These are phyloP conservation scores for Lates japonicus DNA, from an alignment of 2,797 vertebrate genomes.

Conservation along the genomic window DNA sequence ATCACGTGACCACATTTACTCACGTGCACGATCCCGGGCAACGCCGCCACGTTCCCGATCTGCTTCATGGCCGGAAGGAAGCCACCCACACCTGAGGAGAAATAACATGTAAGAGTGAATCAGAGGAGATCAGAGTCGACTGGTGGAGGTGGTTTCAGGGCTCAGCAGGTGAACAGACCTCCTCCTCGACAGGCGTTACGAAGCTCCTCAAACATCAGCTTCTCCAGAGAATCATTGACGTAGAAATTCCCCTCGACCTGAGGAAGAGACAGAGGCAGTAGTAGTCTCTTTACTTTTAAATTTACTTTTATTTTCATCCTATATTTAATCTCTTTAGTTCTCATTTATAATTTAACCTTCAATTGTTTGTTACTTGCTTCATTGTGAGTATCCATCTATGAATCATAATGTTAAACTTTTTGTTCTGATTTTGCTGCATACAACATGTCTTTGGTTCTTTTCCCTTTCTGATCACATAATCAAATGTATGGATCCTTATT, in stretches of 20 bases:
- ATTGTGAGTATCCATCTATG: no score
- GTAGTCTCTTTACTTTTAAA: no score
- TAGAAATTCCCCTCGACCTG: constrained; percentile 98
- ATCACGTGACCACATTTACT: constrained; percentile 66
- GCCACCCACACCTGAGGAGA: constrained; percentile 90
- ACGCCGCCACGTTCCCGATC: constrained; percentile 97
- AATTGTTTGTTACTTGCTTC: no score
- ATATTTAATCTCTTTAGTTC: no score
- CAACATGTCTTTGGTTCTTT: no score
- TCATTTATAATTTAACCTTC: no score
- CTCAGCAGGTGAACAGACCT: constrained; percentile 76
- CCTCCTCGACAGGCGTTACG: constrained; percentile 95
- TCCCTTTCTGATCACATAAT: no score
- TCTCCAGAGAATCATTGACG: constrained; percentile 97
- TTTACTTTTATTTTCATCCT: no score
- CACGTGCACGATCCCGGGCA: constrained; percentile 97
- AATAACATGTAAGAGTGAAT: neutral
- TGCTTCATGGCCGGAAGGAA: constrained; percentile 99
- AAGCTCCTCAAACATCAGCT: constrained; percentile 97
- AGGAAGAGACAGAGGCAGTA: neutral
- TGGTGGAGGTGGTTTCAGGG: accelerated
- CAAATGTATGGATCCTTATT: no score
- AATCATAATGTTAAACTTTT: no score
- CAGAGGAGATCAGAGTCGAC: no score
- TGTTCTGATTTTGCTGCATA: no score